Base-by-base conservation (phyloP, 2,888 invertebrate genomes). In the Eupithecia dodoneata region DNA sequence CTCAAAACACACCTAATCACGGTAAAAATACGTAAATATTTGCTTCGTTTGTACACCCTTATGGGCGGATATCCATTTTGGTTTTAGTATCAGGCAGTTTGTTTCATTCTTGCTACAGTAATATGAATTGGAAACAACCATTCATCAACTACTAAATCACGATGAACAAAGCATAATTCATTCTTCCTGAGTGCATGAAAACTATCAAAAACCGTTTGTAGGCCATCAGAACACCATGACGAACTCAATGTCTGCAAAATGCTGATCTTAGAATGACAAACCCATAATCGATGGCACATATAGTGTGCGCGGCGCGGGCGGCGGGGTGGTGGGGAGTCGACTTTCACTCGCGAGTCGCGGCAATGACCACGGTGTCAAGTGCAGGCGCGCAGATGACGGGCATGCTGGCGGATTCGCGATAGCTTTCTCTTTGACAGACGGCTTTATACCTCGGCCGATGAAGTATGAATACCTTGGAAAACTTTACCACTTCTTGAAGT, bases 331-430 rank as follows among this genome's bases (percentile, higher is more conserved):
- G 78, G 80, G 77, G 79, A 77, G 80, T 81, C 87, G 90, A 93
- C 93, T 93, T 93, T 93, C 93, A 92, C 93, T 92, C 85, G 88
- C 63, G 63, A 63, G 63, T 63, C 89, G 87, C 90, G 91, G 88
- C 93, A 92, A 90, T 93, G 93, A 91, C 93, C 92, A 91, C 88
- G 76, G 89, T 90, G 92, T 92, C 92, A 93, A 93, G 92, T 91
- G 90, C 81, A 77, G 42, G 47, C 69, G 52, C 52, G 76, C 65
- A 52, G 73, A 72, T 71, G 59, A 44, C 72, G 49, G 71, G 49
- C 45, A 3, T 44, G 63, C 41, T 73, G 66, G 13, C 70, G 45
- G 70, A 70, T 70, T 49, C 47, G 47, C 70, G n/a, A 66, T 66
- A 49, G 70, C 70, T 70, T 70, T 70, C 70, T 70, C 70, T 70